These are phyloP conservation scores for Takifugu rubripes DNA, from an alignment of 2,797 vertebrate genomes.

Conservation along the genomic window DNA sequence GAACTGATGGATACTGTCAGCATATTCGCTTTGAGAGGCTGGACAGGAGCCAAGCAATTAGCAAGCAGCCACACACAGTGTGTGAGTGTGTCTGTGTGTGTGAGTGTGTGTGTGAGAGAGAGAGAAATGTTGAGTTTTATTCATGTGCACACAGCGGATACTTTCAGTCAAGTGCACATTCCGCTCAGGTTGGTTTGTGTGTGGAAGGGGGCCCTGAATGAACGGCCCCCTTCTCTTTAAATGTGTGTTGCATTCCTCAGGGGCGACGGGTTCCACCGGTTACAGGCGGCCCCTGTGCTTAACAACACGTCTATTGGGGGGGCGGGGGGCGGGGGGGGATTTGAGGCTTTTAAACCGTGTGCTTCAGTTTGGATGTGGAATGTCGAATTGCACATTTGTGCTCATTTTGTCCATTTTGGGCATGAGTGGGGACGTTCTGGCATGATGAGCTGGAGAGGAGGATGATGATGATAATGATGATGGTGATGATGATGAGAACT, in stretches of 20 bases:
- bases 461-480: too few relatives aligned
- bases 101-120: neutral
- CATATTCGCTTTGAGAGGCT: constrained; percentile 41
- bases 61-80: constrained; percentile 44
- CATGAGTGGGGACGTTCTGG: too few relatives aligned
- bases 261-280: constrained; percentile 44
- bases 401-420: neutral
- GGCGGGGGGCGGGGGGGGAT: neutral
- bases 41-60: constrained; percentile 48
- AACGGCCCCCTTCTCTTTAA: constrained; percentile 32
- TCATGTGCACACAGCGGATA: constrained; percentile 10
- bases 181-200: constrained; percentile 1
- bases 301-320: neutral
- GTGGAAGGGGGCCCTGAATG: constrained; percentile 26
- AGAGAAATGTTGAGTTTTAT: constrained; percentile 4
- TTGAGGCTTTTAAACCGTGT: neutral
- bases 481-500: too few relatives aligned
- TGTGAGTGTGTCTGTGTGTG: constrained; percentile 6
- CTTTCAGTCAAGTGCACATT: constrained; percentile 22
- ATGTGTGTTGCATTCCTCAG: constrained; percentile 42
- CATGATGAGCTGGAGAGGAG: too few relatives aligned
- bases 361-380: neutral
- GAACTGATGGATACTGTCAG: constrained; percentile 26
- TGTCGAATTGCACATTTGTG: neutral
- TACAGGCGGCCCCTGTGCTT: neutral